phyloP scores from a whole-genome alignment of 2,113 vertebrate species.

The Jacana jacana region DNA sequence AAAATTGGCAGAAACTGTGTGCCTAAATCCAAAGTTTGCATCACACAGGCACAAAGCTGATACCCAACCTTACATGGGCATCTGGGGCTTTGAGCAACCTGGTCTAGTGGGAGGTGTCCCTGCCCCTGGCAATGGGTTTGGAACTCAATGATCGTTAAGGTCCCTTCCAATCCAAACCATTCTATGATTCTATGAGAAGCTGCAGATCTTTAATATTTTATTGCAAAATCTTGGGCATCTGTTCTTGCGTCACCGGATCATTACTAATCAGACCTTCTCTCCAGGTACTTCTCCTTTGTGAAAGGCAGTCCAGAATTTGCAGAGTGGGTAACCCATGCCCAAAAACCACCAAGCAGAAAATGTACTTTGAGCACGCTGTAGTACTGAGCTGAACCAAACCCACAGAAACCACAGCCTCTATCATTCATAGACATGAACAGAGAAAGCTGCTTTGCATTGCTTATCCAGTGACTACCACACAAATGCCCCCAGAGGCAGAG shows the following conservation, averaged over 20 bases:
- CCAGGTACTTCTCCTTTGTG: not conserved
- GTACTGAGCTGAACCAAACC: not conserved
- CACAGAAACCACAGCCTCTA: not conserved
- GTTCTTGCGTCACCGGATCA: not conserved
- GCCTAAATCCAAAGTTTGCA: not conserved
- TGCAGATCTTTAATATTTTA: not conserved
- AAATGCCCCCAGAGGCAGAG: not conserved
- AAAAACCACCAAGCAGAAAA: not conserved
- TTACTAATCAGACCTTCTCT: not conserved
- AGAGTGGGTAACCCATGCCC: not conserved
- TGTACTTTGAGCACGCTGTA: not conserved
- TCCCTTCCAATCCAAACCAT: too few species aligned
- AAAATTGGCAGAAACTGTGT: not conserved
- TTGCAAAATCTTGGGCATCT: not conserved
- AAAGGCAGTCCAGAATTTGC: not conserved
- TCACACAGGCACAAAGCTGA: not conserved
- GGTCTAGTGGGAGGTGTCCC: too few species aligned
- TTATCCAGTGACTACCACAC: not conserved
- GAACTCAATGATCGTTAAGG: too few species aligned
- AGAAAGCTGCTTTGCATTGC: not conserved
- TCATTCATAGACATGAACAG: not conserved
- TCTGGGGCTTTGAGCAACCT: too few species aligned
- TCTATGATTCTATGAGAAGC: not conserved
- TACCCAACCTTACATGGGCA: not conserved
- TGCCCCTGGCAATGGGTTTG: too few species aligned